These are phyloP conservation scores for Hyperoplus lanceolatus DNA, from an alignment of 2,797 vertebrate genomes.

Conservation along the genomic window DNA sequence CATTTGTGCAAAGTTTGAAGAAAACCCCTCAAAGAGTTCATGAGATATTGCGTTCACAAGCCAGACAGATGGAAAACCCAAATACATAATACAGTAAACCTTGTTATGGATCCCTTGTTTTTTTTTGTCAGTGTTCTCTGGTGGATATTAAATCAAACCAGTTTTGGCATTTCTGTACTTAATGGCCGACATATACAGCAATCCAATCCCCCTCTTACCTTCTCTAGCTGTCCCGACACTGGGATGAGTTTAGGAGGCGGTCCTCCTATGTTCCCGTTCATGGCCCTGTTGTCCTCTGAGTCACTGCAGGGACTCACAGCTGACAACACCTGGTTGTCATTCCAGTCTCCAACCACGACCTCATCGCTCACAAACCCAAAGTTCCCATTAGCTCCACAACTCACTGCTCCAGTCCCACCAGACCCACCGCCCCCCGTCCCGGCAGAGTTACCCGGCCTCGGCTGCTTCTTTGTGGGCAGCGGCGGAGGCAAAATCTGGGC, in stretches of 20 bases:
- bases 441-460: constrained; percentile 72
- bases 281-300: constrained; percentile 88
- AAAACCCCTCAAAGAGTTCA: no score
- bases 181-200: neutral
- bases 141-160: neutral
- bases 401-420: constrained; percentile 26
- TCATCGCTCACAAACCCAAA: constrained; percentile 88
- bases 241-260: constrained; percentile 97
- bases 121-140: neutral
- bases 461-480: constrained; percentile 89
- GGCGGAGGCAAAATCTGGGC: constrained; percentile 76
- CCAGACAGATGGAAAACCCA: no score
- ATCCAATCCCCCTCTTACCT: constrained; percentile 83
- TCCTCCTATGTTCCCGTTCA: constrained; percentile 89
- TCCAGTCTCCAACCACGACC: constrained; percentile 90
- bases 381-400: constrained; percentile 75
- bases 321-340: constrained; percentile 83
- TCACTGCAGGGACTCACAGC: constrained; percentile 91
- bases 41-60: no score
- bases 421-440: constrained; percentile 24
- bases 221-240: constrained; percentile 96
- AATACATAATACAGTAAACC: neutral
- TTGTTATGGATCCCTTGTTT: neutral
- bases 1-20: no score
- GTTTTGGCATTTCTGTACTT: neutral